phyloP scores from a whole-genome alignment of 2,888 invertebrate species.

The Drosophila imparisetae region DNA sequence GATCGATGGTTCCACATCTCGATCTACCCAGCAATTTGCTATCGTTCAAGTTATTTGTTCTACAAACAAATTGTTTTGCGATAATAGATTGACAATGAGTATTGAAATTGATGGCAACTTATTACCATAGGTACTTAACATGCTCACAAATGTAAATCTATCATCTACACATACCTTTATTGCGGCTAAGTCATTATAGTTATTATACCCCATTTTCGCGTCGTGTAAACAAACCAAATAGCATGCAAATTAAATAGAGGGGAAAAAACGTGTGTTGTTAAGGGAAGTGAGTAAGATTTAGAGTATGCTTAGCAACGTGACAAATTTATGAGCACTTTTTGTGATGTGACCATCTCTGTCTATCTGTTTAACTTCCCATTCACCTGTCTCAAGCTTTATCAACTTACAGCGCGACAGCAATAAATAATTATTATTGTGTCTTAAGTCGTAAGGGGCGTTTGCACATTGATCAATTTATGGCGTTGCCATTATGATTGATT shows the following conservation, averaged over 20 bases:
- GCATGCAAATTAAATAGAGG: not conserved
- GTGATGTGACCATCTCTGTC: constrained; percentile 10
- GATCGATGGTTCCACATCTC: not conserved
- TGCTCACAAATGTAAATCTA: not conserved
- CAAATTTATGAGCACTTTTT: constrained; percentile 47
- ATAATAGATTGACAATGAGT: not conserved
- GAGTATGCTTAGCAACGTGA: constrained; percentile 17
- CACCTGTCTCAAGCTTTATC: constrained; percentile 50
- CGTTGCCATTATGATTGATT: constrained; percentile 61
- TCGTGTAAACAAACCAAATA: constrained; percentile 5
- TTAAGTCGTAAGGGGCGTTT: constrained; percentile 8
- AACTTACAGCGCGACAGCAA: constrained; percentile 44
- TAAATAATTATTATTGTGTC: constrained; percentile 50
- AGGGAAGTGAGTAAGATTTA: not conserved
- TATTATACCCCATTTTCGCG: not conserved
- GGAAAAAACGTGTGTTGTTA: constrained; percentile 22
- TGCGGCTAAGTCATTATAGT: not conserved
- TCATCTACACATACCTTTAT: not conserved
- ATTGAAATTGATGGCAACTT: not conserved
- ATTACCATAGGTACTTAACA: not conserved
- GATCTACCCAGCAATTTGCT: constrained; percentile 14
- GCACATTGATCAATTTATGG: constrained; percentile 54
- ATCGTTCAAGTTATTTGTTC: not conserved
- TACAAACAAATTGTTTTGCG: not conserved
- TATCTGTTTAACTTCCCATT: constrained; percentile 5